A percentile compares a stretch with the other conserved stretches of the same genome.
Conservation (phyloP, 2,888 invertebrate species). For the Trissolcus japonicus region DNA sequence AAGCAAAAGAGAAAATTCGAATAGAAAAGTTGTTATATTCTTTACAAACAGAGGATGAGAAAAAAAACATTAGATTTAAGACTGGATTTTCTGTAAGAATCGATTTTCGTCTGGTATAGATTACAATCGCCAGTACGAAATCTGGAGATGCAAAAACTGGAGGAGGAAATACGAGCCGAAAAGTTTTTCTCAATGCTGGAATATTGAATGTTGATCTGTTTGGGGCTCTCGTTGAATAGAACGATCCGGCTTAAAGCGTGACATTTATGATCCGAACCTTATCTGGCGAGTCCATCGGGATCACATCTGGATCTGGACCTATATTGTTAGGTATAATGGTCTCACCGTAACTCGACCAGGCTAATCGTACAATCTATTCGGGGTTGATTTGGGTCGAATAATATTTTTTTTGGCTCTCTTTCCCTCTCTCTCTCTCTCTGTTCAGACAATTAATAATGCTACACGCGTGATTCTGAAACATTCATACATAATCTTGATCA, state of each 20-base stretch:
- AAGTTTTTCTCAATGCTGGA: neutral
- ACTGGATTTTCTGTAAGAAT: no score
- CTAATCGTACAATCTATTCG: neutral
- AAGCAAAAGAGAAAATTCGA: no score
- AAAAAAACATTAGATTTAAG: no score
- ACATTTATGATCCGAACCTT: neutral
- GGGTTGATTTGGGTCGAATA: constrained; percentile 1
- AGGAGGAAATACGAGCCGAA: no score
- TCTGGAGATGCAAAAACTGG: no score
- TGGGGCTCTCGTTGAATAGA: neutral
- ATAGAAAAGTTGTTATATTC: no score
- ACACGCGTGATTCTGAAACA: no score
- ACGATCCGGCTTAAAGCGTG: neutral
- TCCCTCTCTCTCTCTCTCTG: no score
- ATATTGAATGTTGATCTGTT: constrained; percentile 2
- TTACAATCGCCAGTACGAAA: no score
- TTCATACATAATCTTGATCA: no score
- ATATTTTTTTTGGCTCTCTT: neutral
- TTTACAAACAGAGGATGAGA: no score
- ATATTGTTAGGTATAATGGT: constrained; percentile 5
- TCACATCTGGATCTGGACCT: constrained; percentile 1
- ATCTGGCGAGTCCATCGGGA: constrained; percentile 2
- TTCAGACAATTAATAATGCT: no score
- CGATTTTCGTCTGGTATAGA: neutral
- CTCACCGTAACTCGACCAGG: constrained; percentile 2